Base-by-base conservation (phyloP, 2,113 vertebrate genomes). In the Oryctolagus cuniculus region DNA sequence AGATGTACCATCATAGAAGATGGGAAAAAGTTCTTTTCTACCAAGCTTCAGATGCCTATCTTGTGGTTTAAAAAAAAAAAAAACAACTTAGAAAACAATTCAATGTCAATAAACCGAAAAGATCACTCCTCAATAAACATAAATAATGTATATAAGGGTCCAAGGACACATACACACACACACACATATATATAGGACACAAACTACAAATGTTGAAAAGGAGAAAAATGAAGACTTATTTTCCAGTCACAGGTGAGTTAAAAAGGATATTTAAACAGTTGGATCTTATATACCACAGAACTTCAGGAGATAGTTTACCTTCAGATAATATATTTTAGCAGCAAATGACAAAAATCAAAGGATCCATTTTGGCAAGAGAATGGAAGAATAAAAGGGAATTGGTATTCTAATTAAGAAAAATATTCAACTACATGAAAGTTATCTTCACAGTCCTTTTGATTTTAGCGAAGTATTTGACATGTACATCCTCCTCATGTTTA, bases 161-260 rank as follows among this genome's bases (percentile, higher is more conserved):
- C 98, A 98, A 98, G 98, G 97, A 97, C 93, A 97, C 19, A 58
- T 6, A 16, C 13, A 58, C 17, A 58, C 17, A 17, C 17, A 58
- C 17, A 17, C 17, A 58, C 8, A 58, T 58, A 58, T 90, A 96
- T 73, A 94, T 8, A 96, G 84, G 95, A 94, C 86, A 96, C 89
- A 97, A 90, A 90, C 98, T 94, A 97, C 89, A 97, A 96, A 97
- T 96, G 95, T 95, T 77, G 79, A 97, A 95, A 83, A 97, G 98
- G 98, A 98, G 98, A 98, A 98, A 98, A 98, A 98, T 98, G 98
- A 98, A 98, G 98, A 98, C 98, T 98, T 98, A 97, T 97, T 98
- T 98, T 98, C 98, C 98, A 97, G 97, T 98, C 96, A 98, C 96
- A 93, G 96, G 84, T 98, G 96, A 98, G 93, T 94, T 77, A 94